Percentiles rank a stretch among this genome's conserved stretches.
phyloP scores from a whole-genome alignment of 1,140 invertebrate species.

The Drosophila nigrodunni region DNA sequence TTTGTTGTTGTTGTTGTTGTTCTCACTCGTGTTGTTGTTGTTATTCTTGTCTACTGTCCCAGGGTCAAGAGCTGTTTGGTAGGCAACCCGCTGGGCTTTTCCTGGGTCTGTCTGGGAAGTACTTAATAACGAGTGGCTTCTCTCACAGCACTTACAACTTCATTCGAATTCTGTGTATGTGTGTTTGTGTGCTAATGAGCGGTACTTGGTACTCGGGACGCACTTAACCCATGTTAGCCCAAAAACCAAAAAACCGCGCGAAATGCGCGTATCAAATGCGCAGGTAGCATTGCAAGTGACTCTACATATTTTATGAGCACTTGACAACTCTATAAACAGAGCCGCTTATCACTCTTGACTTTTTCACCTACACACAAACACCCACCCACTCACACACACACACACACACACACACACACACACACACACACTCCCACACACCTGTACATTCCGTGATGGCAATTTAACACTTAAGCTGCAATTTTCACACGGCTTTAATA shows the following conservation, averaged over 20 bases:
- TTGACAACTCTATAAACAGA: constrained; percentile 76
- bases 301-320: constrained; percentile 63
- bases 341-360: constrained; percentile 62
- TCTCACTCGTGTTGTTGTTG: constrained; percentile 12
- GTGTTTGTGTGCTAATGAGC: constrained; percentile 68
- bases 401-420: constrained; percentile 1
- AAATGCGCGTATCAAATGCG: constrained; percentile 54
- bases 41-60: constrained; percentile 26
- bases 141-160: constrained; percentile 34
- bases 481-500: constrained; percentile 73
- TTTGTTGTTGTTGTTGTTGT: constrained; percentile 1
- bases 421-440: constrained; percentile 6
- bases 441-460: not conserved
- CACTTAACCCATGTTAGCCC: constrained; percentile 66
- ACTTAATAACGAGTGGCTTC: constrained; percentile 43
- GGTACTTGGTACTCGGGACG: constrained; percentile 58
- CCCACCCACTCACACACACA: constrained; percentile 4
- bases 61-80: constrained; percentile 46
- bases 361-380: constrained; percentile 4
- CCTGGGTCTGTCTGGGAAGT: constrained; percentile 30
- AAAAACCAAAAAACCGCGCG: constrained; percentile 47
- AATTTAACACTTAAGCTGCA: constrained; percentile 45
- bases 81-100: constrained; percentile 58
- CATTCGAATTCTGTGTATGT: constrained; percentile 43
- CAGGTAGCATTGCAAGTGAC: constrained; percentile 57